Percentiles rank a stretch among this genome's conserved stretches.
phyloP scores from a whole-genome alignment of 2,797 vertebrate genomes.

The Parotocinclus haroldoi region DNA sequence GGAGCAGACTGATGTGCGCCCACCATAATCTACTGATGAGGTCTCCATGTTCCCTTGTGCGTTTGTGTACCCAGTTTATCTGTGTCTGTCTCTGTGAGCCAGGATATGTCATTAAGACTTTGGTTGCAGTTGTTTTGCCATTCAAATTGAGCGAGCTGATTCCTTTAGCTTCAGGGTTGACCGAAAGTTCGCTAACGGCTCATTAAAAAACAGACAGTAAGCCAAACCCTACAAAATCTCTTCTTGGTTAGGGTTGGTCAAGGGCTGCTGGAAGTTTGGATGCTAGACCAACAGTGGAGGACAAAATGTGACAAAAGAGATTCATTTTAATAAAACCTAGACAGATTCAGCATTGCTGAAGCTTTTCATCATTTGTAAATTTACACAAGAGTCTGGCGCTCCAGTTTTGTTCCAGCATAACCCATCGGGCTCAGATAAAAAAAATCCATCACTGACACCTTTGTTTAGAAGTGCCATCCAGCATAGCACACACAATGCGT shows the following conservation, averaged over 20 bases:
- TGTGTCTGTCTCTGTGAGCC: constrained; percentile 1
- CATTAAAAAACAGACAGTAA: constrained; percentile 14
- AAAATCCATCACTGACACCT: constrained; percentile 21
- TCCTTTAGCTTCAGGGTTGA: constrained; percentile 23
- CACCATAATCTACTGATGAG: not conserved
- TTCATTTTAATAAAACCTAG: not conserved
- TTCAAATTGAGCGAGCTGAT: constrained; percentile 23
- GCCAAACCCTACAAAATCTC: constrained; percentile 8
- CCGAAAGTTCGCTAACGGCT: constrained; percentile 5
- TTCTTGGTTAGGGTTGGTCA: not conserved
- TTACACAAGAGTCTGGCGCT: constrained; percentile 4
- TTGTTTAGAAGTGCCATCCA: constrained; percentile 5
- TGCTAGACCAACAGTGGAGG: not conserved
- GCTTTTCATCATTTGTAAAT: not conserved
- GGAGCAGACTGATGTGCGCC: not conserved
- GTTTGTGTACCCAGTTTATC: not conserved
- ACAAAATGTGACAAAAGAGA: too few relatives aligned
- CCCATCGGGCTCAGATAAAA: constrained; percentile 5
- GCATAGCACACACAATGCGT: constrained; percentile 5
- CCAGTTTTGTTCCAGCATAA: constrained; percentile 10
- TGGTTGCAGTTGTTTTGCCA: constrained; percentile 19
- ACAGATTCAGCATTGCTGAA: not conserved
- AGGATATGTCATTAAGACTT: constrained; percentile 18
- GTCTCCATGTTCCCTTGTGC: constrained; percentile 4
- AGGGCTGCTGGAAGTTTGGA: not conserved